A percentile compares a stretch with the other conserved stretches of the same genome.
Evolutionary conservation across 2,888 invertebrate species (phyloP).

Genomic region (Eristalis arbustorum): DNA sequence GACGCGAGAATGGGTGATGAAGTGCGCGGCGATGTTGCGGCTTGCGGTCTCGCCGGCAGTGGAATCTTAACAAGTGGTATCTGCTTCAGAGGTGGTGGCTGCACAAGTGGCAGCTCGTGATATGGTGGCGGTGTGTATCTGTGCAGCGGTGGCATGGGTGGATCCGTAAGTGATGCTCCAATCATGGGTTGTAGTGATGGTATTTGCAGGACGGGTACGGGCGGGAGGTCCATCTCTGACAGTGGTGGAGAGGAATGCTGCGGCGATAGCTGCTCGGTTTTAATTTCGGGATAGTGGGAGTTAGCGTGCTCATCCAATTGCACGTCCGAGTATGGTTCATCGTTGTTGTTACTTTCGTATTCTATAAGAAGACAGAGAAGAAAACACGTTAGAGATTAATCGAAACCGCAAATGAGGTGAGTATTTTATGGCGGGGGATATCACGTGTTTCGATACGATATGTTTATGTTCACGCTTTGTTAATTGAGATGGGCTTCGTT

Average conservation of each 20-base stretch:
- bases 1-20: constrained; percentile 4
- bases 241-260: constrained; percentile 20
- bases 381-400: not conserved
- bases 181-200: constrained; percentile 9
- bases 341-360: constrained; percentile 50
- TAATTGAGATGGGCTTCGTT: no score
- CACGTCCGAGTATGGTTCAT: constrained; percentile 27
- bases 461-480: no score
- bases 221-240: constrained; percentile 19
- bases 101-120: constrained; percentile 34
- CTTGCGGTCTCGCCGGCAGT: constrained; percentile 51
- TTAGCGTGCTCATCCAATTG: constrained; percentile 70
- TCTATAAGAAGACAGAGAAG: constrained; percentile 15
- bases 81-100: constrained; percentile 53
- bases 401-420: not conserved
- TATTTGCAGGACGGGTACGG: constrained; percentile 40
- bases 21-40: constrained; percentile 48
- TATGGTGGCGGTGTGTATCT: constrained; percentile 49
- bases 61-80: constrained; percentile 55
- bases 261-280: constrained; percentile 45
- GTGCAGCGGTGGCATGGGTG: constrained; percentile 47
- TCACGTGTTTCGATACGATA: not conserved
- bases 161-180: not conserved
- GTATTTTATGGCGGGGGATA: not conserved
- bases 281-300: constrained; percentile 64